These are phyloP conservation scores for Lordiphosa stackelbergi DNA, from an alignment of 1,140 invertebrate species.

Conservation along the genomic window DNA sequence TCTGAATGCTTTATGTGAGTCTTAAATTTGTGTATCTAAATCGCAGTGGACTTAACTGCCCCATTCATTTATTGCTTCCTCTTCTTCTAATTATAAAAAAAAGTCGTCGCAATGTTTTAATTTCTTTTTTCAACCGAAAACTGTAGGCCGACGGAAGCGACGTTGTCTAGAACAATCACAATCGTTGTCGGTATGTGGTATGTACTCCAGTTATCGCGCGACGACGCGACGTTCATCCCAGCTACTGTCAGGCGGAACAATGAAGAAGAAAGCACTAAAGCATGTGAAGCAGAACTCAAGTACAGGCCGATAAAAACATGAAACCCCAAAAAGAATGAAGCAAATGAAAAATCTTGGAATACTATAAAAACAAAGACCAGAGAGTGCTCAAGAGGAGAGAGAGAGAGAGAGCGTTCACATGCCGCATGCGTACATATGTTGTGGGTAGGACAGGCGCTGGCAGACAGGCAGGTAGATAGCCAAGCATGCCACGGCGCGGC, in stretches of 20 bases:
- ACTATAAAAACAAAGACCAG: slow-evolving; percentile 5
- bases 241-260: slow-evolving; percentile 53
- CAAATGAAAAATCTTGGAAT: slow-evolving; percentile 15
- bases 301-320: slow-evolving; percentile 60
- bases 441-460: slow-evolving; percentile 19
- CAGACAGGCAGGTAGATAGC: slow-evolving; percentile 7
- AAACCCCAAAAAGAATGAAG: slow-evolving; percentile 22
- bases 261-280: slow-evolving; percentile 65
- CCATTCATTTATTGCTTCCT: slow-evolving; percentile 39
- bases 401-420: slow-evolving; percentile 19
- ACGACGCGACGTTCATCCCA: slow-evolving; percentile 46
- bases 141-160: slow-evolving; percentile 1
- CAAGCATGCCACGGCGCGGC: slow-evolving; percentile 21
- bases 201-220: slow-evolving; percentile 65
- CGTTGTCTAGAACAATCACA: slow-evolving; percentile 11
- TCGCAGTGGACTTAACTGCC: slow-evolving; percentile 28
- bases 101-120: slow-evolving; percentile 34
- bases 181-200: slow-evolving; percentile 8
- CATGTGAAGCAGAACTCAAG: slow-evolving; percentile 46
- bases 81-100: slow-evolving; percentile 42
- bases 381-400: slow-evolving; percentile 3
- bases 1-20: slow-evolving; percentile 19
- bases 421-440: slow-evolving; percentile 43
- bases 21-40: slow-evolving; percentile 34
- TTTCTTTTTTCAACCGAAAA: slow-evolving; percentile 24